A percentile compares a stretch with the other conserved stretches of the same genome.
Evolutionary conservation across 2,888 invertebrate genomes (phyloP).

Genomic region (Endomychus coccineus): DNA sequence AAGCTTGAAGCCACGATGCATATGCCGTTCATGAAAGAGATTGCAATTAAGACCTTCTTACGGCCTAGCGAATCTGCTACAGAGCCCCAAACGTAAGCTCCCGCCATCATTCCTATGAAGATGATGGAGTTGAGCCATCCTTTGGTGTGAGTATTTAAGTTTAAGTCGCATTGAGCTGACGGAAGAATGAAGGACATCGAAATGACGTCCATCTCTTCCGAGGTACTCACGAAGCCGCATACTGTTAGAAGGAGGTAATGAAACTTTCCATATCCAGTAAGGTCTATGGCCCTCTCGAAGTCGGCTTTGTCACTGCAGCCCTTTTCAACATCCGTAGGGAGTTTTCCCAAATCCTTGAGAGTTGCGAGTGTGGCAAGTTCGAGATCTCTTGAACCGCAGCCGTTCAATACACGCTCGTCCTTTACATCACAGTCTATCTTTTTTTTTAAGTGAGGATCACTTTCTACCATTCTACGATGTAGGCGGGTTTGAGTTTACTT

Average conservation of each 20-base stretch:
- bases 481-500: slow-evolving; percentile 24
- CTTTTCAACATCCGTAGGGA: slow-evolving; percentile 55
- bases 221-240: slow-evolving; percentile 90
- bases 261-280: slow-evolving; percentile 82
- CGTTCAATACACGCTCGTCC: slow-evolving; percentile 70
- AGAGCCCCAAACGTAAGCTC: slow-evolving; percentile 88
- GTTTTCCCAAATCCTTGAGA: slow-evolving; percentile 35
- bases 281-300: slow-evolving; percentile 81
- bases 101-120: slow-evolving; percentile 81
- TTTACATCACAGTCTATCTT: slow-evolving; percentile 78
- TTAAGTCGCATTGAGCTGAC: slow-evolving; percentile 86
- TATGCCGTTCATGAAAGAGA: slow-evolving; percentile 81
- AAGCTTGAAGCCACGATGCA: slow-evolving; percentile 88
- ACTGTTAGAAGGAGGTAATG: slow-evolving; percentile 83
- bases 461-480: slow-evolving; percentile 82
- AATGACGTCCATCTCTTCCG: slow-evolving; percentile 94
- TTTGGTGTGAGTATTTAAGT: slow-evolving; percentile 78
- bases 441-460: slow-evolving; percentile 72
- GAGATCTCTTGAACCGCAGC: slow-evolving; percentile 63
- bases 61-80: slow-evolving; percentile 84
- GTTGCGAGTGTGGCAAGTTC: slow-evolving; percentile 33
- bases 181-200: slow-evolving; percentile 92
- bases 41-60: slow-evolving; percentile 79
- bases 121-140: slow-evolving; percentile 63
- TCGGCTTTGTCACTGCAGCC: slow-evolving; percentile 67